Base-by-base conservation (phyloP, 2,113 vertebrate genomes). In the human region DNA sequence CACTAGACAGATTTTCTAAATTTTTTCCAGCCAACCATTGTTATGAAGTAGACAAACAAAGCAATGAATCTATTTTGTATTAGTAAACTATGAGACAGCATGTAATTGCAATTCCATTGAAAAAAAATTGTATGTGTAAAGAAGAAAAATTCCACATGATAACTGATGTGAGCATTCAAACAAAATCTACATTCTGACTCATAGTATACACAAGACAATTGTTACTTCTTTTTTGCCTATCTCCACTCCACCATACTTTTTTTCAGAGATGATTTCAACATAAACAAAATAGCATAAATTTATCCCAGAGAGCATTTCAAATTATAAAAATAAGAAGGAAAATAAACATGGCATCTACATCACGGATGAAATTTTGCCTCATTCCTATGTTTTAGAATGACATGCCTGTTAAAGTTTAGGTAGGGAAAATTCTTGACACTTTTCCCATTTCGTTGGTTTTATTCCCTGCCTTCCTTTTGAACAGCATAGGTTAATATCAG, bases 1-100 rank as follows among this genome's bases (percentile, higher is more conserved):
- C 17, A 10, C 27, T 10, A 68, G 82, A 22, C 82, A 96, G 45
- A 64, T 80, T 83, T 40, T 35, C 35, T 86, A 45, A 83, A 92
- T 89, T 96, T 97, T 94, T 35, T 92, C 59, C 9, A 96, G 38
- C 38, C 76, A 57, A 82, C 35, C 57, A 79, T 90, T 93, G 94
- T 93, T 94, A 81, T 72, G 32, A 90, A 79, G 61, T 52, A 79
- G 45, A 17, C 5, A 90, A 93, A 86, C 27, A 82, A 92, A 94
- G 22, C 59, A 90, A 57, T 76, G 38, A 90, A 88, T 92, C 4
- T 73, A 66, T 94, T 96, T 93, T 86, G 52, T 93, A 40, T 85
- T 85, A 89, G 13, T 84, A 66, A 32, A 84, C 68, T 91, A 5
- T 79, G 50, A 97, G 38, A 86, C 66, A 91, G 12, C 17, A 40